A percentile compares a stretch with the other conserved stretches of the same genome.
These are phyloP conservation scores for Peromyscus melanophrys DNA, from an alignment of 2,797 vertebrate species.

Conservation along the genomic window DNA sequence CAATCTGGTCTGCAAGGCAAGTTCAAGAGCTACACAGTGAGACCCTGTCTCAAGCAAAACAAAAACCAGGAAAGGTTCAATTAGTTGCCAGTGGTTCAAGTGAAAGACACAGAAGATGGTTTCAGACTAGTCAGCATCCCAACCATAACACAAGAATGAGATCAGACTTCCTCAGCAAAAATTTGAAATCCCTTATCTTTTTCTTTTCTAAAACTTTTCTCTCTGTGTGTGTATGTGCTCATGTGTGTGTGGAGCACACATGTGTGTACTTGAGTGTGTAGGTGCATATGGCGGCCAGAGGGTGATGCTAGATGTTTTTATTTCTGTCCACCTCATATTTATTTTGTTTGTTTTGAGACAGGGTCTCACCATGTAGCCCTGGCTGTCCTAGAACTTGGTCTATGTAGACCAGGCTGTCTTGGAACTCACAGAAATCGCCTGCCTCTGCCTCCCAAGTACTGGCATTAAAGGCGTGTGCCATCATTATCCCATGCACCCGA, in stretches of 20 bases:
- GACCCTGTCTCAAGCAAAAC: background rate
- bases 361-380: background rate
- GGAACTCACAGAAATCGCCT: background rate
- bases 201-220: background rate
- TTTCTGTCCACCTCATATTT: background rate
- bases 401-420: background rate
- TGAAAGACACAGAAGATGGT: background rate
- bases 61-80: background rate
- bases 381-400: no score
- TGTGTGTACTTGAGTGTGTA: rapidly evolving
- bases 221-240: rapidly evolving
- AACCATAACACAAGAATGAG: background rate
- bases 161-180: background rate
- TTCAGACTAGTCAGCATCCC: background rate
- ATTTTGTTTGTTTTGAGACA: background rate
- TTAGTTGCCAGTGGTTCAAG: background rate
- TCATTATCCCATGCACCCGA: background rate
- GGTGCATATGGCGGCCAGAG: background rate
- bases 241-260: background rate
- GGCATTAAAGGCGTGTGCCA: background rate
- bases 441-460: background rate
- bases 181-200: background rate
- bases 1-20: background rate
- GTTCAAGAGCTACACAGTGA: background rate
- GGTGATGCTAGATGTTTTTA: background rate